Evolutionary conservation across 2,797 vertebrate genomes (phyloP).

Genomic region (Staurois parvus): DNA sequence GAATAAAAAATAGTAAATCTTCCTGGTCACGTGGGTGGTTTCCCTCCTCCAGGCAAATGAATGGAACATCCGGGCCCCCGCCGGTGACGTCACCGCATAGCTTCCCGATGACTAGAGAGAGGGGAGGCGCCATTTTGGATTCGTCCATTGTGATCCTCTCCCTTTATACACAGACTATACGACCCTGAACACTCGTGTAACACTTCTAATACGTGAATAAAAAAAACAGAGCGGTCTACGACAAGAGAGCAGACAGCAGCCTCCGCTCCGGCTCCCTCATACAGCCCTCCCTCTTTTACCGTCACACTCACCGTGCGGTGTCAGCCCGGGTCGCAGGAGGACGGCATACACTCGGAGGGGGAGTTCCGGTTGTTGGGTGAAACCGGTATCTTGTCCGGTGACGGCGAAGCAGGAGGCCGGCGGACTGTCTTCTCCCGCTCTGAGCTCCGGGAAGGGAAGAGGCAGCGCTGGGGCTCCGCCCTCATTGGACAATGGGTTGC

Average conservation of each 20-base stretch:
- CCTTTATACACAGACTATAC: neutral
- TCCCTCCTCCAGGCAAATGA: neutral
- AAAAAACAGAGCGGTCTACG: too few relatives aligned
- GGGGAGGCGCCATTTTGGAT: slow-evolving; percentile 42
- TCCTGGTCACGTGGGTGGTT: too few relatives aligned
- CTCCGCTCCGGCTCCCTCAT: neutral
- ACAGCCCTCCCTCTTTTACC: too few relatives aligned
- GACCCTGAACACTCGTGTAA: neutral
- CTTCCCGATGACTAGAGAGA: slow-evolving; percentile 42
- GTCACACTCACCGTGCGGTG: slow-evolving; percentile 30
- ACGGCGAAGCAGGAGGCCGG: neutral
- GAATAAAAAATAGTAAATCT: too few relatives aligned
- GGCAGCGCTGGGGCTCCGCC: neutral
- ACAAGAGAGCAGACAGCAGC: too few relatives aligned
- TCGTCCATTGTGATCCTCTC: slow-evolving; percentile 35
- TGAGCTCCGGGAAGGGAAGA: slow-evolving; percentile 10
- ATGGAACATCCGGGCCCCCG: neutral
- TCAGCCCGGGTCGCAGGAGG: slow-evolving; percentile 13
- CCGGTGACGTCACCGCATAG: slow-evolving; percentile 49
- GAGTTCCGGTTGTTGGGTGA: neutral
- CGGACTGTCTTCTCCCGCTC: slow-evolving; percentile 15
- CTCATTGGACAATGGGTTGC: neutral
- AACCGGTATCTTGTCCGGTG: neutral
- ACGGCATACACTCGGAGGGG: slow-evolving; percentile 33
- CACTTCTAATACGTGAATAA: neutral